phyloP scores from a whole-genome alignment of 2,888 invertebrate genomes.

The Herminia tarsipennalis region DNA sequence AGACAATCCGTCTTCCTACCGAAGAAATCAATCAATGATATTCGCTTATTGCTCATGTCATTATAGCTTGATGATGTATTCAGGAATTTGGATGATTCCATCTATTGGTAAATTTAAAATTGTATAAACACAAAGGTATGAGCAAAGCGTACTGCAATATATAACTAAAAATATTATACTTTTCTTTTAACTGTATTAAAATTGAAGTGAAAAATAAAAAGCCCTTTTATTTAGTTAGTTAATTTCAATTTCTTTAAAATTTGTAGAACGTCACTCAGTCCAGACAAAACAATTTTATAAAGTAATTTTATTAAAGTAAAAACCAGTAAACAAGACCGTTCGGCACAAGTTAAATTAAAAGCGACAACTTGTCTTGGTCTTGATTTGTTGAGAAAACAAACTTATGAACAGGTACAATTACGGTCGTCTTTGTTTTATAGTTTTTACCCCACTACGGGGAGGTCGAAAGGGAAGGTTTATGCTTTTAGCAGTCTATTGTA shows the following conservation, averaged over 20 bases:
- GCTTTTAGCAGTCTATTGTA: too few species aligned
- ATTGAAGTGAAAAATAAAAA: not conserved
- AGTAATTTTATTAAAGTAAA: constrained; percentile 25
- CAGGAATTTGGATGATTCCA: too few species aligned
- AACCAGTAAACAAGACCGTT: constrained; percentile 21
- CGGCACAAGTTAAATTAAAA: constrained; percentile 18
- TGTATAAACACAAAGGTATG: too few species aligned
- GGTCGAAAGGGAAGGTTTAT: too few species aligned
- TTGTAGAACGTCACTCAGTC: constrained; percentile 1
- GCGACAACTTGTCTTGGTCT: constrained; percentile 20
- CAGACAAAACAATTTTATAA: constrained; percentile 20
- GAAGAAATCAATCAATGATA: too few species aligned
- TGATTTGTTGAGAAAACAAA: constrained; percentile 25
- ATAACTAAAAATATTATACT: not conserved
- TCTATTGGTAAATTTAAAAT: too few species aligned
- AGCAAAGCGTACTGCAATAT: too few species aligned
- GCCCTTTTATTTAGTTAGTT: not conserved
- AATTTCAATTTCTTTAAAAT: not conserved
- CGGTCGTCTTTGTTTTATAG: too few species aligned
- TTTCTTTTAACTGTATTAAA: not conserved
- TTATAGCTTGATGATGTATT: too few species aligned
- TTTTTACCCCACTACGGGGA: not conserved
- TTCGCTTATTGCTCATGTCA: too few species aligned
- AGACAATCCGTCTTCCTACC: too few species aligned
- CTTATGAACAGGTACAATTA: constrained; percentile 17